A percentile compares a stretch with the other conserved stretches of the same genome.
Conservation (phyloP, 30 jellyfish, hydroid and myxozoan genomes). For the Morbakka virulenta region DNA sequence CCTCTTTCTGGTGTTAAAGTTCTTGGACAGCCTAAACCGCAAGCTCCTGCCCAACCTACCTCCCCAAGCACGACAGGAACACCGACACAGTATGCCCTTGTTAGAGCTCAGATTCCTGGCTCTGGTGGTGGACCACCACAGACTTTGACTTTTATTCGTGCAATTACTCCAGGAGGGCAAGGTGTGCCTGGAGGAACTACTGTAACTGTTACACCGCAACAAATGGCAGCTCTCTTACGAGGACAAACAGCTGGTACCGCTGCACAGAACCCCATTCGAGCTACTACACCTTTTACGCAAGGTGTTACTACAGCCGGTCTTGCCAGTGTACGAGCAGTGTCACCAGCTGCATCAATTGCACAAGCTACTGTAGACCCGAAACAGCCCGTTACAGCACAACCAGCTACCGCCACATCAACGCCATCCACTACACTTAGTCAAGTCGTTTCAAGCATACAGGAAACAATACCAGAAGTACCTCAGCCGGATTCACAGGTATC, state of each 20-base stretch:
- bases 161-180: constrained; percentile 88
- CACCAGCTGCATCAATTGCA: constrained; percentile 26
- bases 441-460: neutral
- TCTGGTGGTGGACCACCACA: constrained; percentile 97
- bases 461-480: neutral
- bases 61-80: constrained; percentile 67
- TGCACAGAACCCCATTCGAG: constrained; percentile 63
- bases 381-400: neutral
- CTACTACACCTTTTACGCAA: constrained; percentile 50
- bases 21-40: constrained; percentile 33
- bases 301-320: constrained; percentile 71
- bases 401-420: neutral
- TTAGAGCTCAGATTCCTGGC: constrained; percentile 97
- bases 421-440: neutral
- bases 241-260: constrained; percentile 81
- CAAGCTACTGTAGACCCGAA: constrained; percentile 16
- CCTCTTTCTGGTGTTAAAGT: constrained; percentile 31
- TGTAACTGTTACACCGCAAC: constrained; percentile 97
- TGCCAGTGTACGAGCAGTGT: constrained; percentile 51
- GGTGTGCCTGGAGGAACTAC: constrained; percentile 89
- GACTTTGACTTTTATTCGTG: constrained; percentile 95
- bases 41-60: constrained; percentile 35
- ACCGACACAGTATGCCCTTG: constrained; percentile 97
- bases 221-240: constrained; percentile 89
- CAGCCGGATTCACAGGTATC: neutral